phyloP scores from a whole-genome alignment of 2,888 invertebrate species.

The Andrena camellia region DNA sequence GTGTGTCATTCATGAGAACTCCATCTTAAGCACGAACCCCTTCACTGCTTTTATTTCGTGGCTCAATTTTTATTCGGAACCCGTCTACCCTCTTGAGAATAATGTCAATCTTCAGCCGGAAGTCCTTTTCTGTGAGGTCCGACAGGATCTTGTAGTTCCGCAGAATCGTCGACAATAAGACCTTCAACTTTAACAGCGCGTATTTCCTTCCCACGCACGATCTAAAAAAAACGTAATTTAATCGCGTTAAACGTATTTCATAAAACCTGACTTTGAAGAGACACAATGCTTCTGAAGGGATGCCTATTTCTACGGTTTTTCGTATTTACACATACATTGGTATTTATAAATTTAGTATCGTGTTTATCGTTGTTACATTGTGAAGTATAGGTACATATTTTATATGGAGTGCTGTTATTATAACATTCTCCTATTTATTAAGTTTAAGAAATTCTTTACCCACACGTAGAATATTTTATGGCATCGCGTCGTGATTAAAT shows the following conservation, averaged over 20 bases:
- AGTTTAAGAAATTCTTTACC: neutral
- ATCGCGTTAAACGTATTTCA: neutral
- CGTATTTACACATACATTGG: too few relatives aligned
- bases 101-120: conserved; percentile 91
- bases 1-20: conserved; percentile 8
- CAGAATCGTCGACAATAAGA: conserved; percentile 91
- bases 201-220: conserved; percentile 90
- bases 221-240: conserved; percentile 84
- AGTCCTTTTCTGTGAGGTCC: conserved; percentile 89
- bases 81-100: conserved; percentile 92
- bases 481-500: too few relatives aligned
- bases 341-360: too few relatives aligned
- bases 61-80: conserved; percentile 90
- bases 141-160: conserved; percentile 91
- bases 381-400: too few relatives aligned
- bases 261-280: too few relatives aligned
- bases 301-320: too few relatives aligned
- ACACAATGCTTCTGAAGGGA: too few relatives aligned
- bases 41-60: conserved; percentile 86
- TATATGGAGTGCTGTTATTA: too few relatives aligned
- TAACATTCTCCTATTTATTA: neutral
- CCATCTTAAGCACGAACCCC: conserved; percentile 4
- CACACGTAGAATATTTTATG: too few relatives aligned
- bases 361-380: too few relatives aligned
- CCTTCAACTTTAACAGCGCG: conserved; percentile 92